Evolutionary conservation across 2,113 vertebrate genomes (phyloP).

Genomic region (Phalacrocorax aristotelis): DNA sequence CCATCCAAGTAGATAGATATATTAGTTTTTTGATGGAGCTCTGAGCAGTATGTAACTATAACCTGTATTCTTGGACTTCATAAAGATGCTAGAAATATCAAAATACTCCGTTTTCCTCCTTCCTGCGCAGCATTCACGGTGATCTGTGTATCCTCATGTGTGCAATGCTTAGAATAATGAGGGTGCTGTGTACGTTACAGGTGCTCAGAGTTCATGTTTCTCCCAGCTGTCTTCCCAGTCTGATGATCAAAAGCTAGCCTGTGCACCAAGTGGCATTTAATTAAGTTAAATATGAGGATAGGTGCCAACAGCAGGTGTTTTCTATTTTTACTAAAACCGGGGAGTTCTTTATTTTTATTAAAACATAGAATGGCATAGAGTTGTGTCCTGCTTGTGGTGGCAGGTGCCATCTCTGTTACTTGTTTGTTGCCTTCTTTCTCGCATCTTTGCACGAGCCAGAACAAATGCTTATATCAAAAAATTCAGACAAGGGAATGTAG

Average conservation of each 20-base stretch:
- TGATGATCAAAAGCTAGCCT: neutral
- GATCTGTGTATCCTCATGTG: neutral
- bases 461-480: neutral
- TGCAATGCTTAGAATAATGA: neutral
- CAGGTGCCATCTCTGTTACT: neutral
- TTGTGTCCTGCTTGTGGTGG: neutral
- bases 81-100: neutral
- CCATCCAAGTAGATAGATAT: neutral
- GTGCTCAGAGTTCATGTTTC: neutral
- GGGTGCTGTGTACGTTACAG: neutral
- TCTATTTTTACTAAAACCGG: neutral
- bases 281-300: neutral
- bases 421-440: neutral
- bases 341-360: neutral
- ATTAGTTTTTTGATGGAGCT: neutral
- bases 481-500: neutral
- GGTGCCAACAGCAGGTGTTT: neutral
- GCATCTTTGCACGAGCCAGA: neutral
- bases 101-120: neutral
- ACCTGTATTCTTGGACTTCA: neutral
- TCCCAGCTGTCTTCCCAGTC: neutral
- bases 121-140: neutral
- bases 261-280: neutral
- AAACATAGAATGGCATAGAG: neutral
- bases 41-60: neutral